phyloP scores from a whole-genome alignment of 92 coral and sea anemone genomes.

The Umimayanthus kanabou region DNA sequence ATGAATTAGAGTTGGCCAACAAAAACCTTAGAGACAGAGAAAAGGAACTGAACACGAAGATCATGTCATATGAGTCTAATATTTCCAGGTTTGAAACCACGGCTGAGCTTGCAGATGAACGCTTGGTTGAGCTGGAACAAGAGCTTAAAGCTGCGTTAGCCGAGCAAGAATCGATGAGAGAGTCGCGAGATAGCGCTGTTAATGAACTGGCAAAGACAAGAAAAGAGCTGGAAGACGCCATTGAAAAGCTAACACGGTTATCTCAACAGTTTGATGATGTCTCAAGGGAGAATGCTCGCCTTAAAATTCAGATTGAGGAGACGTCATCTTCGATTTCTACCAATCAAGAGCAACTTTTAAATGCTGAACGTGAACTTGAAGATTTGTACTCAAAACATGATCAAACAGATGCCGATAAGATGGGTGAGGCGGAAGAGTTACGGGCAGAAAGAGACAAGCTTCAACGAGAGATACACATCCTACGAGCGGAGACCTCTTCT shows the following conservation, averaged over 20 bases:
- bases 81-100: slow-evolving; percentile 79
- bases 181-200: slow-evolving; percentile 77
- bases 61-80: slow-evolving; percentile 58
- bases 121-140: slow-evolving; percentile 79
- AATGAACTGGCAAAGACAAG: slow-evolving; percentile 52
- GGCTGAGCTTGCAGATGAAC: slow-evolving; percentile 72
- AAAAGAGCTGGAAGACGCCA: slow-evolving; percentile 58
- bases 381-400: slow-evolving; percentile 77
- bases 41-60: slow-evolving; percentile 56
- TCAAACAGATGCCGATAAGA: slow-evolving; percentile 74
- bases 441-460: slow-evolving; percentile 85
- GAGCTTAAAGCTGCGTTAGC: slow-evolving; percentile 66
- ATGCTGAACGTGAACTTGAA: slow-evolving; percentile 82
- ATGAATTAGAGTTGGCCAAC: slow-evolving; percentile 62
- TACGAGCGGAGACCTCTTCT: slow-evolving; percentile 83
- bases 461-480: slow-evolving; percentile 70
- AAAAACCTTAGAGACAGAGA: slow-evolving; percentile 68
- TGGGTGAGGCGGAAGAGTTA: slow-evolving; percentile 53
- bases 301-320: slow-evolving; percentile 82
- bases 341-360: slow-evolving; percentile 69
- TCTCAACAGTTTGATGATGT: slow-evolving; percentile 70
- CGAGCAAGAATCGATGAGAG: slow-evolving; percentile 63
- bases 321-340: slow-evolving; percentile 61
- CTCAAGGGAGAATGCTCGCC: slow-evolving; percentile 67
- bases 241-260: slow-evolving; percentile 57